Evolutionary conservation across 2,797 vertebrate genomes (phyloP), one percentile per base, ranked within the genome.

Genomic region (Macroramphosus scolopax): DNA sequence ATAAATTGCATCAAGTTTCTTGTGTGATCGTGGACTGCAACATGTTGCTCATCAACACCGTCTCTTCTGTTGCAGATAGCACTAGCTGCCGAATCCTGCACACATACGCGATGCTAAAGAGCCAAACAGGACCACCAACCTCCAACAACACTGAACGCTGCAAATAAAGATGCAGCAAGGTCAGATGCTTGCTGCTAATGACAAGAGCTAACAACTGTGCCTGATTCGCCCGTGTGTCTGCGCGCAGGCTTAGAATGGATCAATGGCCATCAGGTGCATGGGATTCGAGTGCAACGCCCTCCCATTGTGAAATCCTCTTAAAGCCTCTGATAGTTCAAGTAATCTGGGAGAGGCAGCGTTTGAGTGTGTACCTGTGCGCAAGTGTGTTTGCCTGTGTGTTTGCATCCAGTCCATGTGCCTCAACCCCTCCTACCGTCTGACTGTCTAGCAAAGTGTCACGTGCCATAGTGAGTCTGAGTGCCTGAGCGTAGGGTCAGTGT

Each of bases 281-380:
- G 61, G 77, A 81, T 72, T 80, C 76, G 59, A 75, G 70, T 61
- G 59, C 63, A 58, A 51, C 72, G 52, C 46, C 61, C 67, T 50
- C 55, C 63, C 63, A 74, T 53, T 43, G 69, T 58, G 57, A 78
- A 86, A 88, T 84, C 83, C 81, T 84, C 76, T 83, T 82, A 85
- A 75, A 76, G 72, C 80, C 50, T 37, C 63, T 67, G 81, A 77
- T 72, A 76, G 75, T 72, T 82, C 51, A 53, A 70, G 80, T 84
- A 80, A 88, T 84, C 81, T 79, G 63, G 56, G 35, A 63, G 69
- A 66, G 62, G 56, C 54, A 51, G 17, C 32, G 54, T 56, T 63
- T 42, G 45, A 36, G 60, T 25, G 60, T 59, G 34, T 53, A 8
- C 32, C 2, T 48, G 57, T 40, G 4, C 43, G 41, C 57, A 43